Base-by-base conservation (phyloP, 2,888 invertebrate species). In the Periphyllus acericola region DNA sequence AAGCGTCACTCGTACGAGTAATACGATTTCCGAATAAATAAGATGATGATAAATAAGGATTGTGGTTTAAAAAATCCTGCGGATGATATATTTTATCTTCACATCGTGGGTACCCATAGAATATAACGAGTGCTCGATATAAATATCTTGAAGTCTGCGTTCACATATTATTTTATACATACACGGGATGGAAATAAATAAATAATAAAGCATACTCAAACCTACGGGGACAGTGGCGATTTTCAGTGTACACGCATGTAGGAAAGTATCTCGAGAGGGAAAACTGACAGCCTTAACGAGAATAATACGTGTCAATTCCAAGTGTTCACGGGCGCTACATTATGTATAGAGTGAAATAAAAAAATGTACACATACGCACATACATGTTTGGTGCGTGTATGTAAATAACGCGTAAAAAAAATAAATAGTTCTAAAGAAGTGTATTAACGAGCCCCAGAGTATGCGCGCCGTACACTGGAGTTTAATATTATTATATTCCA, bases 391-490 rank as follows among this genome's bases (percentile, higher is more conserved):
- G 9, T 36, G 34, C 79, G 6, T 71, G 34, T 75, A 79, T 86
- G 71, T 79, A 79, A 86, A 86, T 86, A 86, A 76, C 36, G 60
- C 34, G 72, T 32, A 55, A 25, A 32, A 71, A 85, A 75, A 52
- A 74, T 52, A 68, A 68, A 34, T 52, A 68, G 46, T 85, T 34
- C 52, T 46, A 85, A 76, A 81, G 87, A 81, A 81, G 87, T 75
- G 87, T 87, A 81, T 87, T 81, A 81, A 87, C 81, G 87, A 81
- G 74, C 66, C 79, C 52, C 79, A 4, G 6, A 29, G 21, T 29
- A 29, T 6, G n/a, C 0, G n/a, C n/a, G n/a, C n/a, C n/a, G 52
- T 29, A 40, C 14, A 29, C n/a, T 68, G 29, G n/a, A n/a, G n/a
- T n/a, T n/a, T n/a, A n/a, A 68, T 29, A 32, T n/a, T 60, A 14